A percentile compares a stretch with the other conserved stretches of the same genome.
phyloP scores from a whole-genome alignment of 1,140 invertebrate species.

The Arctopsyche grandis region DNA sequence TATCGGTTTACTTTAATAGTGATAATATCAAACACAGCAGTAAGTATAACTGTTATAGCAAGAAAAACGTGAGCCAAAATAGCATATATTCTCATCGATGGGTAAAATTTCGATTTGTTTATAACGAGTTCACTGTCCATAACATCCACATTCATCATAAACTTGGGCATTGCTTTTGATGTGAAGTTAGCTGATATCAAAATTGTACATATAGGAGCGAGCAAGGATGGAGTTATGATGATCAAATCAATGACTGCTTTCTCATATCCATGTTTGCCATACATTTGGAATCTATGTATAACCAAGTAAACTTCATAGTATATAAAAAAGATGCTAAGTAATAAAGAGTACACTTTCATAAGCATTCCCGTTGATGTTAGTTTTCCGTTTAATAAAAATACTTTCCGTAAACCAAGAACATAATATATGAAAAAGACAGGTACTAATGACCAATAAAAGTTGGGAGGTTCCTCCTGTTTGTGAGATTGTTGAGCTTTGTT shows the following conservation, averaged over 20 bases:
- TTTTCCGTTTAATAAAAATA: not conserved
- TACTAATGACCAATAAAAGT: not conserved
- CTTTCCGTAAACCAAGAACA: not conserved
- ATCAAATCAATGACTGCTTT: conserved; percentile 18
- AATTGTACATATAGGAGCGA: conserved; percentile 7
- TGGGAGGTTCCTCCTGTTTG: not conserved
- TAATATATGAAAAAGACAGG: not conserved
- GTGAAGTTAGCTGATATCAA: conserved; percentile 26
- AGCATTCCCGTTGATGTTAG: not conserved
- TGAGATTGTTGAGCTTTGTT: not conserved
- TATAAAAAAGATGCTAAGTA: not conserved
- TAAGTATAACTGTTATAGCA: not conserved
- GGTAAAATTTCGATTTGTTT: not conserved
- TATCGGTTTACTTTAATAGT: not conserved
- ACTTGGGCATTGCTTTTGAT: conserved; percentile 23
- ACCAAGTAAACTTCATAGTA: not conserved
- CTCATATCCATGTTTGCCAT: not conserved
- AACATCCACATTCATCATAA: conserved; percentile 1
- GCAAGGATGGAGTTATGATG: not conserved
- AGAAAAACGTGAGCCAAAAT: conserved; percentile 7
- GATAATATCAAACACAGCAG: not conserved
- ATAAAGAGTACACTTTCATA: not conserved
- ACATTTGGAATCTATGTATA: not conserved
- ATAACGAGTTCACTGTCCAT: conserved; percentile 23
- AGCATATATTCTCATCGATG: not conserved